Evolutionary conservation across 30 jellyfish, hydroid and myxozoan genomes (phyloP), one percentile per base, ranked within the genome.

Genomic region (Pelagia noctiluca): DNA sequence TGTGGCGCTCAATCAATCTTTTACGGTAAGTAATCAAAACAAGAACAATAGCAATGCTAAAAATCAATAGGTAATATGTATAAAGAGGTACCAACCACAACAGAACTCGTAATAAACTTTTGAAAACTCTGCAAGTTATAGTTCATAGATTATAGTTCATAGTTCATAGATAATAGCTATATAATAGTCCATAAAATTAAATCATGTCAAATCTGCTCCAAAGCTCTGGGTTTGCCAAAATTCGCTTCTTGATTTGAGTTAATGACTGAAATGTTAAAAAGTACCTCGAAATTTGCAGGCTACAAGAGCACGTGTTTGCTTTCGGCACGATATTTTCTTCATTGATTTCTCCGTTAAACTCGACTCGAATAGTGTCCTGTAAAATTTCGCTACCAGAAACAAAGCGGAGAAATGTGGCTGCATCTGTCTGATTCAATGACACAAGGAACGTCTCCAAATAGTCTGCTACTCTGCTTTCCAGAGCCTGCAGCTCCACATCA

Each of bases 381-480:
- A 52, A 52, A 52, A 52, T 52, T 52, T 52, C 68, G 68, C 68
- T 3, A 52, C 68, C 68, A 52, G 68, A 52, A 52, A 52, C 68
- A 52, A 52, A 52, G 25, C 12, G 68, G 68, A 52, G 68, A 52
- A 52, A 52, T 52, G 68, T 52, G 5, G 25, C 68, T 8, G 68
- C 68, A 52, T 52, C 68, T 52, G 68, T 52, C 68, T 52, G 68
- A 52, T 52, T 52, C 68, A 52, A 52, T 52, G 25, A 52, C 68
- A 52, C 68, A 52, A 52, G 68, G 68, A 52, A 52, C 25, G 68
- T 52, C 68, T 52, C 63, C 34, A 36, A 31, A 21, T 30, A 69
- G 82, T 69, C 64, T 11, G 82, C 82, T 37, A 69, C 82, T 69
- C 82, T 34, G 60, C 49, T 37, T 69, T 69, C 82, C 65, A 69